phyloP scores from a whole-genome alignment of 2,888 invertebrate species.

The Spodoptera picta region DNA sequence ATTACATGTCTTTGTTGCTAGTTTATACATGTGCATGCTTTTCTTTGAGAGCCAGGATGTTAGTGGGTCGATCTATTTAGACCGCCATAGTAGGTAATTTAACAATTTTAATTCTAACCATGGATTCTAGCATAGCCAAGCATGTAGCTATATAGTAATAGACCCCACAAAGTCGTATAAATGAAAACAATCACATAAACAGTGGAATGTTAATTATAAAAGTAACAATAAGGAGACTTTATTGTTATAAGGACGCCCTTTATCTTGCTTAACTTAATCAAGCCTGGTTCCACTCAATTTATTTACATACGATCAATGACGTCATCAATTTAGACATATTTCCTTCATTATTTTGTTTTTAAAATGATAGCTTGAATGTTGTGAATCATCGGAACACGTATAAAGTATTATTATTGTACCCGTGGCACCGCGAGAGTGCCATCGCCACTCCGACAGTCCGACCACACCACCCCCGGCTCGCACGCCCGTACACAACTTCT shows the following conservation, averaged over 20 bases:
- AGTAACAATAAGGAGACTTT: constrained; percentile 15
- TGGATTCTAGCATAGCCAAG: too few species aligned
- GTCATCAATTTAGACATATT: constrained; percentile 56
- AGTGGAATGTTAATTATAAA: constrained; percentile 41
- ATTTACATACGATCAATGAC: constrained; percentile 46
- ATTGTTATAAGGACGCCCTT: constrained; percentile 23
- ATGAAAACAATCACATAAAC: constrained; percentile 24
- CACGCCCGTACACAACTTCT: constrained; percentile 55
- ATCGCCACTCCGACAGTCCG: constrained; percentile 11
- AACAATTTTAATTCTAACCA: too few species aligned
- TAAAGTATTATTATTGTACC: constrained; percentile 60
- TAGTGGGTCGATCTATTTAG: too few species aligned
- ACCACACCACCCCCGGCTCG: constrained; percentile 65
- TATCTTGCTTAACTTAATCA: constrained; percentile 34
- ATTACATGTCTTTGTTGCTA: constrained; percentile 4
- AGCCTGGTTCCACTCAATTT: constrained; percentile 24
- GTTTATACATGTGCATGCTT: too few species aligned
- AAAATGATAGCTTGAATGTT: constrained; percentile 38
- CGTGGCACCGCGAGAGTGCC: constrained; percentile 56
- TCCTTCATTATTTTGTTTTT: constrained; percentile 54
- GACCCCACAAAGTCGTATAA: constrained; percentile 12
- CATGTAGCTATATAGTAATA: neutral
- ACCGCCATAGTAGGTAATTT: too few species aligned
- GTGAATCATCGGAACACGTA: constrained; percentile 71
- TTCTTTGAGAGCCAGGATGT: too few species aligned